These are phyloP conservation scores for Brachionus manjavacas DNA, from an alignment of 1,140 invertebrate species.

Conservation along the genomic window DNA sequence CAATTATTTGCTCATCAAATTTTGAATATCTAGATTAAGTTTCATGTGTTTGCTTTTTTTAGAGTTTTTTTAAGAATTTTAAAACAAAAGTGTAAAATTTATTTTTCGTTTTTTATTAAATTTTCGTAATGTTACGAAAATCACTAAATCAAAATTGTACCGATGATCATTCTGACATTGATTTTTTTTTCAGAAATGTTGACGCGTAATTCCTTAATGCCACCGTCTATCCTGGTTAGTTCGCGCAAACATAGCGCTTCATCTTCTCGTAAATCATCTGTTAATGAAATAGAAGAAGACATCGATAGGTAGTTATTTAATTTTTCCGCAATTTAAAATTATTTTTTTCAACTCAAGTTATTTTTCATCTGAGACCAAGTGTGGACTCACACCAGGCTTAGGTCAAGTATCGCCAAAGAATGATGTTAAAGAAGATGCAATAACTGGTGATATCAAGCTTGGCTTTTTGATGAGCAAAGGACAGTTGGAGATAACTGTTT, in stretches of 20 bases:
- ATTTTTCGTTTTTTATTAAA: no score
- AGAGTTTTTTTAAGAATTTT: no score
- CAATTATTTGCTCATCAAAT: no score
- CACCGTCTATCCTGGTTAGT: background rate
- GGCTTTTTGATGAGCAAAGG: constrained; percentile 82
- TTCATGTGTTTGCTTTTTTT: no score
- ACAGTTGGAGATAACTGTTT: constrained; percentile 80
- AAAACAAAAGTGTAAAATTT: no score
- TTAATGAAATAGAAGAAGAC: constrained; percentile 34
- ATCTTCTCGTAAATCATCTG: constrained; percentile 8
- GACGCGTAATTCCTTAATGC: background rate
- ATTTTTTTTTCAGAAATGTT: no score
- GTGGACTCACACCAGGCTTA: constrained; percentile 46
- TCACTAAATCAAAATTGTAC: no score
- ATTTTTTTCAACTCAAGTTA: background rate
- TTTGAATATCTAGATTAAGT: no score
- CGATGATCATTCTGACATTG: no score
- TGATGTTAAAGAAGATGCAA: constrained; percentile 47
- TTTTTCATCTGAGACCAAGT: constrained; percentile 16
- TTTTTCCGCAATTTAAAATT: background rate
- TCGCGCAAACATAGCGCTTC: background rate
- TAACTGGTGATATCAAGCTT: constrained; percentile 72
- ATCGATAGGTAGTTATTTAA: constrained; percentile 15
- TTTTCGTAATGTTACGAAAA: no score
- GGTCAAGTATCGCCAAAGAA: constrained; percentile 50